phyloP scores from a whole-genome alignment of 2,888 invertebrate genomes.

The Pecten maximus region DNA sequence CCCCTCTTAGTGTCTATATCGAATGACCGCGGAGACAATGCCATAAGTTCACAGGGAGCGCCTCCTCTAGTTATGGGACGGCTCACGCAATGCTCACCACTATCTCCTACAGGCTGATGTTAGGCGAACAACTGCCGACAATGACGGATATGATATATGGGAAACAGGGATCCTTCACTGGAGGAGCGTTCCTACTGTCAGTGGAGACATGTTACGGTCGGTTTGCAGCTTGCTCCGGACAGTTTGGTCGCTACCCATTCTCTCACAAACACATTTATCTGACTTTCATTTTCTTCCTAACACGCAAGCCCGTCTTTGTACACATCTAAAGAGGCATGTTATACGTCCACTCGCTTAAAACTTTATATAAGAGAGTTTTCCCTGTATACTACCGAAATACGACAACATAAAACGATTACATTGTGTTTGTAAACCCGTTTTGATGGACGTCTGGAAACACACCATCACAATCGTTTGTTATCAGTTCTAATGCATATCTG shows the following conservation, averaged over 20 bases:
- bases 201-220: background rate
- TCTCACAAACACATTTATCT: background rate
- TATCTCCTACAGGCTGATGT: background rate
- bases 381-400: background rate
- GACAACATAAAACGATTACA: background rate
- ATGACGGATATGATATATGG: background rate
- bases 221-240: background rate
- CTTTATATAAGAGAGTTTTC: background rate
- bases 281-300: background rate
- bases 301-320: background rate
- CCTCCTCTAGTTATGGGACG: background rate
- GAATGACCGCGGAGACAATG: background rate
- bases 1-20: background rate
- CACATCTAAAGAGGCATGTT: background rate
- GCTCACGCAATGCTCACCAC: background rate
- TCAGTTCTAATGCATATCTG: constrained; percentile 20
- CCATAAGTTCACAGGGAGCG: background rate
- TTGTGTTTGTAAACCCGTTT: background rate
- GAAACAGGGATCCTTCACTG: background rate
- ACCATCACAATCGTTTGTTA: background rate
- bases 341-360: background rate
- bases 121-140: background rate
- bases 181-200: background rate
- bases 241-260: background rate
- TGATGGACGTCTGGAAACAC: constrained; percentile 8